These are phyloP conservation scores for Phania funesta DNA, from an alignment of 2,888 invertebrate genomes.

Conservation along the genomic window DNA sequence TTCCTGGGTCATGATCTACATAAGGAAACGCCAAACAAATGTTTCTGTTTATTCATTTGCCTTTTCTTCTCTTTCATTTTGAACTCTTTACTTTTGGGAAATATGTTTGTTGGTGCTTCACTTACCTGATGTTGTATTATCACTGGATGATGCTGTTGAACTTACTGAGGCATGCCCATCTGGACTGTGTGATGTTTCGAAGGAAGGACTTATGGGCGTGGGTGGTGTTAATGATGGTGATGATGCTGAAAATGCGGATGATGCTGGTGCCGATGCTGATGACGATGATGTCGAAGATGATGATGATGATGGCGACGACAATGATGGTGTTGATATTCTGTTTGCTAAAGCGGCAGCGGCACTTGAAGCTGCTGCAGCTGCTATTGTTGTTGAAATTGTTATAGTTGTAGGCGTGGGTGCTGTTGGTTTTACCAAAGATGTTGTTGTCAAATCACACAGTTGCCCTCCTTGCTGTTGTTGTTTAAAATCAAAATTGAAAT, in stretches of 20 bases:
- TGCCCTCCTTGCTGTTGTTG: background rate
- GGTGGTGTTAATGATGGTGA: constrained; percentile 75
- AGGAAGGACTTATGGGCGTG: constrained; percentile 77
- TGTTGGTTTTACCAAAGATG: constrained; percentile 34
- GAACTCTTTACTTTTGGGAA: constrained; percentile 11
- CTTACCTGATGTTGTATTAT: constrained; percentile 77
- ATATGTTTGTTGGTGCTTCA: background rate
- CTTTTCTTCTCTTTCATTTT: background rate
- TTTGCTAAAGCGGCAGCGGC: constrained; percentile 65
- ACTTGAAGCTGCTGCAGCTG: constrained; percentile 66
- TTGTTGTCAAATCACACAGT: constrained; percentile 37
- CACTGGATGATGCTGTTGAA: constrained; percentile 76
- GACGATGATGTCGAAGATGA: constrained; percentile 33
- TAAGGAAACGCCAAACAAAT: background rate
- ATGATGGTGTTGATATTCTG: constrained; percentile 65
- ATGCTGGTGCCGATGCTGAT: constrained; percentile 21
- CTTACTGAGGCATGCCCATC: constrained; percentile 79
- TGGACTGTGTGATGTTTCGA: constrained; percentile 77
- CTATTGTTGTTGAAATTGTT: constrained; percentile 61
- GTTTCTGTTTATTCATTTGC: background rate
- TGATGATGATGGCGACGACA: constrained; percentile 50
- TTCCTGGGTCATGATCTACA: constrained; percentile 80
- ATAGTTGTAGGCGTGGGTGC: constrained; percentile 48
- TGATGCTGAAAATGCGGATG: constrained; percentile 11
- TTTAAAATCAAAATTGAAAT: constrained; percentile 54